These are phyloP conservation scores for Paramacrobiotus metropolitanus DNA, from an alignment of 1,140 invertebrate species.

Conservation along the genomic window DNA sequence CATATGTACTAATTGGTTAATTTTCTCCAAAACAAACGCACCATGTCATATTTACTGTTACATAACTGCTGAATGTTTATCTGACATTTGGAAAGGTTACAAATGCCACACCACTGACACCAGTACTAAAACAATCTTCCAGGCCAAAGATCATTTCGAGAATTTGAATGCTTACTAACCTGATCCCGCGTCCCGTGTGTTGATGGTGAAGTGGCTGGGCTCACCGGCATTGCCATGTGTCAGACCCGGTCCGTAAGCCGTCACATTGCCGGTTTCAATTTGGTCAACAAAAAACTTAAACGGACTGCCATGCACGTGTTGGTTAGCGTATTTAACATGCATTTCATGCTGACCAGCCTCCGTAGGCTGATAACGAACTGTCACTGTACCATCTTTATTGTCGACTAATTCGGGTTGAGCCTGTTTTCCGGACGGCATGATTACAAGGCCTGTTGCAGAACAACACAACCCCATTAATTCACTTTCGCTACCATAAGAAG, in stretches of 20 bases:
- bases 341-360: conserved; percentile 83
- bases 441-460: conserved; percentile 31
- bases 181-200: conserved; percentile 52
- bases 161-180: too few relatives aligned
- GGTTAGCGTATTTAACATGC: conserved; percentile 73
- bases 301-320: conserved; percentile 86
- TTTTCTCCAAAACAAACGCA: too few relatives aligned
- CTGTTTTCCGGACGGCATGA: conserved; percentile 72
- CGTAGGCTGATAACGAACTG: conserved; percentile 71
- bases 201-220: conserved; percentile 80
- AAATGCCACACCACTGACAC: too few relatives aligned
- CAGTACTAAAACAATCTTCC: too few relatives aligned
- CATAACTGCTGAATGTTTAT: too few relatives aligned
- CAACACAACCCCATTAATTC: background rate
- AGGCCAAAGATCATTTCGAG: too few relatives aligned
- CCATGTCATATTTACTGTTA: too few relatives aligned
- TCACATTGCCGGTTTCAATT: conserved; percentile 62
- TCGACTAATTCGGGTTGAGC: conserved; percentile 75
- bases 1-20: too few relatives aligned
- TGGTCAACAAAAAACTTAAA: conserved; percentile 93
- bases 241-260: conserved; percentile 66
- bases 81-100: too few relatives aligned
- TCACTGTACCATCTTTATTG: conserved; percentile 86
- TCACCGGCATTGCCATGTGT: conserved; percentile 64
- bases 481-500: background rate